Base-by-base conservation (phyloP, 2,113 vertebrate species). In the Spilogale gracilis region DNA sequence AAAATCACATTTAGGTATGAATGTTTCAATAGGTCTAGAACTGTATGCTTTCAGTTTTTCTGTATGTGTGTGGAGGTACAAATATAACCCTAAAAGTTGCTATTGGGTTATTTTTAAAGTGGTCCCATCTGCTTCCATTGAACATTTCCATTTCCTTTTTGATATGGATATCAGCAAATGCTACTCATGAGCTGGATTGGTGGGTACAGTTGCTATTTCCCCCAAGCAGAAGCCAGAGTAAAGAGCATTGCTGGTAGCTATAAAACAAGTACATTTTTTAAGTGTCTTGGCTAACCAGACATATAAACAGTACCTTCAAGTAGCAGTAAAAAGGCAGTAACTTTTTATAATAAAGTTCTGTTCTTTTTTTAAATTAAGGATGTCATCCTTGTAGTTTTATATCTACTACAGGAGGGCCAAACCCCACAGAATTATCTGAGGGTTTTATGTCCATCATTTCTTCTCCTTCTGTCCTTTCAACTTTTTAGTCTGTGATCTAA, bases 1-100 rank as follows among this genome's bases (percentile, higher is more conserved):
- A 90, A 79, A 96, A 58, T 87, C n/a, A 83, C 60, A 69, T 91
- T 87, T 71, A 74, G 27, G 16, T 91, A 14, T 83, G 61, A 94
- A 21, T 71, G 48, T 65, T 56, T 89, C 92, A 45, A 74, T 93
- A 52, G 54, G 63, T 92, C 52, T 89, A 86, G 89, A 90, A 50
- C 16, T 81, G 20, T 83, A 61, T 91, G 38, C 38, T 92, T 95
- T 84, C 23, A 85, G 32, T 18, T 17, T 88, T n/a, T 89, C 18
- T 25, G 74, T 16, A 7, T 91, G 73, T 25, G 23, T 30, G 76
- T 16, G 12, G 25, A 65, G 21, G 5, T 50, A 1, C 43, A 86
- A 76, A 63, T 84, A 27, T n/a, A 76, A 82, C 18, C 9, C 69
- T 50, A 85, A 82, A 91, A 32, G 8, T 95, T 94, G 43, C 16